These are phyloP conservation scores for Drosophila lutescens DNA, from an alignment of 2,888 invertebrate genomes.

Conservation along the genomic window DNA sequence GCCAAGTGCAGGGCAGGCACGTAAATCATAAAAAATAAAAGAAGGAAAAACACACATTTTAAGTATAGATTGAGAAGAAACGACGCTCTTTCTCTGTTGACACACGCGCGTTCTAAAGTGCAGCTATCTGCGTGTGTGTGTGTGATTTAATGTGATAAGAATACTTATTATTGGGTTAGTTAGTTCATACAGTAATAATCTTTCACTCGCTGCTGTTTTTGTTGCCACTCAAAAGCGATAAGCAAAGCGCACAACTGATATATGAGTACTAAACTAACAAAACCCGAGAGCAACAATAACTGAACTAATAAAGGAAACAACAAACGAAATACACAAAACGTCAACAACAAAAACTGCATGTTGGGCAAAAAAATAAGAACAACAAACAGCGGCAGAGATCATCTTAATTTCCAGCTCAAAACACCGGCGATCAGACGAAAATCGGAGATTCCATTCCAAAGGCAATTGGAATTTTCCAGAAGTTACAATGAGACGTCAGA, in stretches of 20 bases:
- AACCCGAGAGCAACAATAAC: neutral
- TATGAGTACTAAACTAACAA: neutral
- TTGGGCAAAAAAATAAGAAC: slow-evolving; percentile 8
- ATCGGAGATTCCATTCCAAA: slow-evolving; percentile 12
- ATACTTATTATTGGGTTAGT: slow-evolving; percentile 79
- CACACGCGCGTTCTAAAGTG: slow-evolving; percentile 14
- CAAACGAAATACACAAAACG: slow-evolving; percentile 4
- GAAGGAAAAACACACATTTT: slow-evolving; percentile 26
- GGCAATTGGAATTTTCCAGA: slow-evolving; percentile 30
- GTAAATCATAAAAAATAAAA: slow-evolving; percentile 35
- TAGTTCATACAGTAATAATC: slow-evolving; percentile 74
- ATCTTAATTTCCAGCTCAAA: slow-evolving; percentile 6
- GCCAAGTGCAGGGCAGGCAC: slow-evolving; percentile 36
- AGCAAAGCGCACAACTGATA: slow-evolving; percentile 38
- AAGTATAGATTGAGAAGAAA: slow-evolving; percentile 33
- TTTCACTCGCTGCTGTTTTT: slow-evolving; percentile 41
- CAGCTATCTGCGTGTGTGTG: slow-evolving; percentile 13
- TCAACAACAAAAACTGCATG: slow-evolving; percentile 20
- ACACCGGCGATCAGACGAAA: slow-evolving; percentile 5
- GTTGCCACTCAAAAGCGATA: slow-evolving; percentile 56
- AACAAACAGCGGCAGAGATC: neutral
- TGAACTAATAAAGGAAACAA: slow-evolving; percentile 8
- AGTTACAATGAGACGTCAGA: slow-evolving; percentile 22
- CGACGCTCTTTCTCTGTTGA: slow-evolving; percentile 9
- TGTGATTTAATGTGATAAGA: slow-evolving; percentile 77